Percentiles rank a stretch among this genome's conserved stretches.
phyloP scores from a whole-genome alignment of 2,888 invertebrate genomes.

The Cantharis nigra region DNA sequence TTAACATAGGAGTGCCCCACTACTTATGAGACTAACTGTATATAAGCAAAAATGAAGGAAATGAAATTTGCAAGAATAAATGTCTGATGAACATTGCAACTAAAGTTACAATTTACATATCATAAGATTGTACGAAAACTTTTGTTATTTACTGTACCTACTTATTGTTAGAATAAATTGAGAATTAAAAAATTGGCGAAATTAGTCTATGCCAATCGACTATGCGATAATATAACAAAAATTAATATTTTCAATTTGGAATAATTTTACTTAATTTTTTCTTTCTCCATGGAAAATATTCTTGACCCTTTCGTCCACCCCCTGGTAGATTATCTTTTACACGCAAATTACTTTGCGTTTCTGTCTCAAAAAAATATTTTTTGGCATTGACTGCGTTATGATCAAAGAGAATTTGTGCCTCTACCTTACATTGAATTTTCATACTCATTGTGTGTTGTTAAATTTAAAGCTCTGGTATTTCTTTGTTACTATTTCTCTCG shows the following conservation, averaged over 20 bases:
- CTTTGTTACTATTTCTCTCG: not conserved
- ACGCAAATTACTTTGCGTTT: not conserved
- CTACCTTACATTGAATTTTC: not conserved
- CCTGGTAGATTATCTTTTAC: not conserved
- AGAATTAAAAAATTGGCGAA: not conserved
- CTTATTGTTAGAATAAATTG: too few species aligned
- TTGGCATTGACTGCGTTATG: not conserved
- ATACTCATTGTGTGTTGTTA: not conserved
- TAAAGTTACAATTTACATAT: too few species aligned
- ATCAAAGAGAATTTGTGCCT: not conserved
- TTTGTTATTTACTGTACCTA: too few species aligned
- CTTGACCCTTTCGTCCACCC: too few species aligned
- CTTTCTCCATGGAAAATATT: not conserved
- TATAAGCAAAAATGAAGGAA: too few species aligned
- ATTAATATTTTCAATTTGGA: not conserved
- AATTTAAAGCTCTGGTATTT: not conserved
- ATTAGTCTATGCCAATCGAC: not conserved
- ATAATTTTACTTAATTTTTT: not conserved
- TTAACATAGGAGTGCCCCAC: too few species aligned
- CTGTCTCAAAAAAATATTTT: not conserved
- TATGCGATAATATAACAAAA: not conserved
- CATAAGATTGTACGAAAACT: too few species aligned
- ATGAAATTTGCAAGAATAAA: too few species aligned
- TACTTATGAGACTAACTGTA: too few species aligned
- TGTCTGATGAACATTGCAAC: too few species aligned